Percentiles rank a stretch among this genome's conserved stretches.
phyloP scores from a whole-genome alignment of 2,797 vertebrate genomes.

The Acanthurus tractus region DNA sequence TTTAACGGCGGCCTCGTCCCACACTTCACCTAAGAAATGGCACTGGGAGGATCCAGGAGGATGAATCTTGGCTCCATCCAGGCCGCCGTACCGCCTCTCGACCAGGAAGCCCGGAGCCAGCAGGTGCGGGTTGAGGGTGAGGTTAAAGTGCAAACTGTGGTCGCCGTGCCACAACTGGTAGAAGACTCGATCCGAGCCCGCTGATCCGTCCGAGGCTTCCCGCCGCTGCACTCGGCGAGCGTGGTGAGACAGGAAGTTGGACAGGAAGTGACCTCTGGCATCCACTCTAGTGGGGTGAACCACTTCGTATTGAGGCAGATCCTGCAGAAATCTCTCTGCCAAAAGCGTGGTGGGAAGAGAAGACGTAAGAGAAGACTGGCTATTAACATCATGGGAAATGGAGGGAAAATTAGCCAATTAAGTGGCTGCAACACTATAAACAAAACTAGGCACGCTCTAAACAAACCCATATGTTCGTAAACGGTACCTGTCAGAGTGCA shows the following conservation, averaged over 20 bases:
- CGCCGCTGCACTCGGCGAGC: constrained; percentile 85
- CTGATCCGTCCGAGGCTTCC: constrained; percentile 70
- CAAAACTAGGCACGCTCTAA: constrained; percentile 41
- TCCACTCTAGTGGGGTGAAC: constrained; percentile 93
- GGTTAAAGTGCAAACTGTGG: constrained; percentile 89
- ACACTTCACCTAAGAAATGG: constrained; percentile 92
- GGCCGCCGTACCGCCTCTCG: constrained; percentile 88
- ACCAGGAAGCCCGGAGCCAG: constrained; percentile 91
- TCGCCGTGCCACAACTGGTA: constrained; percentile 88
- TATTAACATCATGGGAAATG: constrained; percentile 47
- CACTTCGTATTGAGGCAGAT: constrained; percentile 85
- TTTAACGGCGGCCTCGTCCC: constrained; percentile 64
- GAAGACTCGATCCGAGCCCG: constrained; percentile 78
- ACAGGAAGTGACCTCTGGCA: constrained; percentile 91
- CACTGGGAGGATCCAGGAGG: constrained; percentile 77
- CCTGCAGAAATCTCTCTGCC: constrained; percentile 67
- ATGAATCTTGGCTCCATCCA: constrained; percentile 80
- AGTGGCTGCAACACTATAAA: constrained; percentile 45
- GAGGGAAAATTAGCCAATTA: constrained; percentile 35
- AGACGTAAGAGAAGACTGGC: constrained; percentile 44
- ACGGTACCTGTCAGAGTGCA: neutral
- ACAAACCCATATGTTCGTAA: constrained; percentile 36
- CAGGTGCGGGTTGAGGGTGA: constrained; percentile 91
- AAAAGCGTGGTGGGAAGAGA: constrained; percentile 42
- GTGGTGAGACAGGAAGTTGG: constrained; percentile 90